Evolutionary conservation across 2,888 invertebrate genomes (phyloP), one percentile per base, ranked within the genome.

Genomic region (Cotesia congregata): DNA sequence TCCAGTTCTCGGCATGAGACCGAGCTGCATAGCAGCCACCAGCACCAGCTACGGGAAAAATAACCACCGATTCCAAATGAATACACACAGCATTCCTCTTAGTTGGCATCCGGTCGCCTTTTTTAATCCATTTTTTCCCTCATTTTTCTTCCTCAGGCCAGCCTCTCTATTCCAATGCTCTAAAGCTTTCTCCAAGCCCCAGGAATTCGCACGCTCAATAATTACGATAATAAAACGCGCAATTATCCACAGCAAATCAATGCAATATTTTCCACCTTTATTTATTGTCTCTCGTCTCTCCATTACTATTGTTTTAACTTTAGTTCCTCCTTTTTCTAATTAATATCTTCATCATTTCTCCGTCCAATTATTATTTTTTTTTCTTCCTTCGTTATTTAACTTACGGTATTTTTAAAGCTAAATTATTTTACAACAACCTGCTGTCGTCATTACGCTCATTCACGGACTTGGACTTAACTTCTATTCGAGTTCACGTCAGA

Each of bases 81-180:
- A 64, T 67, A 40, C 65, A 40, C 69, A 65, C 65, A 74, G 65
- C 67, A 50, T 73, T 70, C 71, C 73, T 65, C 77, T 30, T 72
- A 72, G 72, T 74, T 67, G 78, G 75, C 78, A 78, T 79, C 78
- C 79, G 79, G 74, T 74, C 74, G 72, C 71, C 75, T 75, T 73
- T 73, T 17, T 65, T 64, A 20, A 40, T 17, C 62, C 38, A 41
- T 38, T n/a, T 17, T 68, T 20, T n/a, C 20, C 61, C 39, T 12
- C 41, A 72, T 59, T 77, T 73, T 74, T 64, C 39, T 17, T 70
- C 38, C 61, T 9, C 7, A 59, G 41, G 39, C 7, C 7, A 39
- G 38, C 67, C 17, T 30, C 30, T 30, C 30, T 30, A 62, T 75
- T 41, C 39, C 64, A 50, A 4, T 50, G 7, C 7, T 3, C 30